phyloP scores from a whole-genome alignment of 2,888 invertebrate genomes.

The Polymixis lichenea region DNA sequence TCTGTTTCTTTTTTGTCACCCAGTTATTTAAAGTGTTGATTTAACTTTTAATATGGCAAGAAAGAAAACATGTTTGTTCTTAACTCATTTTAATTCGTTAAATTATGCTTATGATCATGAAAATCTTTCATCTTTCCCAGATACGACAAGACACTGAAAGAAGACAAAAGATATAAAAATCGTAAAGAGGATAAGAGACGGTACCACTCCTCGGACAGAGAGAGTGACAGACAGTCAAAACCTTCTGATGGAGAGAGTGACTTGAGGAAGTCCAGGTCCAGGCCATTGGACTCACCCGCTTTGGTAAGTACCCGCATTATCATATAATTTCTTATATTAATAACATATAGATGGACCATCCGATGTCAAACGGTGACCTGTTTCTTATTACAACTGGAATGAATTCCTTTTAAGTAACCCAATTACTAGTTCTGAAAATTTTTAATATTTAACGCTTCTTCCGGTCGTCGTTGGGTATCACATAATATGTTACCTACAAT shows the following conservation, averaged over 20 bases:
- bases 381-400: not conserved
- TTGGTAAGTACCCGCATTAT: slow-evolving; percentile 77
- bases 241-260: slow-evolving; percentile 84
- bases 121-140: slow-evolving; percentile 59
- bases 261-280: slow-evolving; percentile 79
- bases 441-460: not conserved
- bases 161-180: slow-evolving; percentile 76
- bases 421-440: not conserved
- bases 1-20: not conserved
- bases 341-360: not conserved
- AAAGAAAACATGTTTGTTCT: not conserved
- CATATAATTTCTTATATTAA: too few species aligned
- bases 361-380: not conserved
- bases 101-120: not conserved
- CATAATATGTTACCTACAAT: not conserved
- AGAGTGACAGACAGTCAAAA: slow-evolving; percentile 82
- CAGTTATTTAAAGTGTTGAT: not conserved
- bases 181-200: slow-evolving; percentile 87
- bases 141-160: slow-evolving; percentile 79
- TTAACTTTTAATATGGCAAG: not conserved
- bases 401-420: not conserved
- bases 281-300: slow-evolving; percentile 85
- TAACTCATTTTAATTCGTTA: not conserved
- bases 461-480: too few species aligned
- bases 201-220: slow-evolving; percentile 90